Conservation (phyloP, 2,113 vertebrate species). For the Platichthys stellatus region DNA sequence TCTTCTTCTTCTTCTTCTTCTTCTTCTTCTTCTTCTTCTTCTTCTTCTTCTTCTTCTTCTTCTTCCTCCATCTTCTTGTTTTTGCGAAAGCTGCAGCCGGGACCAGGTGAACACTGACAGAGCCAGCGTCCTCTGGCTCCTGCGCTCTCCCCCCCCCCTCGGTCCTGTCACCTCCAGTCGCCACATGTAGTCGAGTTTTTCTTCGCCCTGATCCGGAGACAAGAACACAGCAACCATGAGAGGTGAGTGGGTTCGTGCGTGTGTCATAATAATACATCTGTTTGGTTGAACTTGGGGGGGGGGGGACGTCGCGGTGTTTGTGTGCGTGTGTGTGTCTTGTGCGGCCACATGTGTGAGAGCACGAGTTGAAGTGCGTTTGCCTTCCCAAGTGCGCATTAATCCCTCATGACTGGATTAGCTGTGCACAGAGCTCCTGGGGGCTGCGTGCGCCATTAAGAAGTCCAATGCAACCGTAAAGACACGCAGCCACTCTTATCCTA, state of each 20-base stretch:
- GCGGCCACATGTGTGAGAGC: constrained; percentile 63
- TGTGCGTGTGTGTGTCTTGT: background rate
- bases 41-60: background rate
- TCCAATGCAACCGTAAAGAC: constrained; percentile 4
- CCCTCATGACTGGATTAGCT: constrained; percentile 70
- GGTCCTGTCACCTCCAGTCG: constrained; percentile 31
- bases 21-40: too few relatives aligned
- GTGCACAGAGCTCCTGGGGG: constrained; percentile 33
- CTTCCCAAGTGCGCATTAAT: constrained; percentile 71
- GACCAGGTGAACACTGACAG: constrained; percentile 59
- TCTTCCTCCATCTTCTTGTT: too few relatives aligned
- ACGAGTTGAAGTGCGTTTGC: constrained; percentile 54
- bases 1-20: background rate
- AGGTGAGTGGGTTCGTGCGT: constrained; percentile 70
- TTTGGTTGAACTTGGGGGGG: background rate
- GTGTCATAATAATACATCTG: background rate
- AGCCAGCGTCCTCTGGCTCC: constrained; percentile 29
- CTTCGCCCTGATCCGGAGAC: constrained; percentile 1
- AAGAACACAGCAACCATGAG: constrained; percentile 74
- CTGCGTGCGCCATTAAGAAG: constrained; percentile 13
- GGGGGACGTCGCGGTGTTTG: background rate
- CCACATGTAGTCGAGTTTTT: constrained; percentile 72
- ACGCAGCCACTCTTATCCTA: background rate
- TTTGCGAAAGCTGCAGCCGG: constrained; percentile 18
- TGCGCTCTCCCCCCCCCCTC: background rate